Conservation (phyloP, 2,797 vertebrate genomes). For the Spinus pinus region DNA sequence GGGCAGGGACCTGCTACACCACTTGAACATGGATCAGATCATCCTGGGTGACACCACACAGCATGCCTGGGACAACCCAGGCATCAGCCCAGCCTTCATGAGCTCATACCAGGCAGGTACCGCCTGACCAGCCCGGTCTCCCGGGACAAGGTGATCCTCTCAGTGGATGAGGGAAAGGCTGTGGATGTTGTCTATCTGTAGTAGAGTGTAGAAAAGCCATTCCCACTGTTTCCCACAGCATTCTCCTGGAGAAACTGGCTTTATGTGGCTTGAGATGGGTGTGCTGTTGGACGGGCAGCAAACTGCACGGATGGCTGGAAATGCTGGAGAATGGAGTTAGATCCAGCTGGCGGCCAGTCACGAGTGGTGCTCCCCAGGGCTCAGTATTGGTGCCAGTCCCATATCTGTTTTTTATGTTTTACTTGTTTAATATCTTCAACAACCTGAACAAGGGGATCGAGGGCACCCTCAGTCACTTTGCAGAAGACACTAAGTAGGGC, state of each 20-base stretch:
- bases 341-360: not conserved
- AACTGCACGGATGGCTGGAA: not conserved
- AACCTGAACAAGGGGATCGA: not conserved
- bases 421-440: not conserved
- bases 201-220: not conserved
- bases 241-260: not conserved
- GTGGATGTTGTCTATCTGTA: not conserved
- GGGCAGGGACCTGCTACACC: not conserved
- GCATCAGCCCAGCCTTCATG: not conserved
- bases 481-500: not conserved
- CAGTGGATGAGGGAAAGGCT: not conserved
- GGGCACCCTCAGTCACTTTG: not conserved
- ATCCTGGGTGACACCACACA: not conserved
- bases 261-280: not conserved
- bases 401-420: not conserved
- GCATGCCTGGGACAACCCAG: rapidly evolving
- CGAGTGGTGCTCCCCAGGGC: rapidly evolving
- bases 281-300: not conserved
- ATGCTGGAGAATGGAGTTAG: not conserved
- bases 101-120: not conserved
- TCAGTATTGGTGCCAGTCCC: not conserved
- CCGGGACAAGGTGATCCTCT: not conserved
- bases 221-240: not conserved
- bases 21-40: too few species aligned
- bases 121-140: not conserved